Conservation (phyloP, 2,888 invertebrate species). For the Acanthosepion pharaonis region DNA sequence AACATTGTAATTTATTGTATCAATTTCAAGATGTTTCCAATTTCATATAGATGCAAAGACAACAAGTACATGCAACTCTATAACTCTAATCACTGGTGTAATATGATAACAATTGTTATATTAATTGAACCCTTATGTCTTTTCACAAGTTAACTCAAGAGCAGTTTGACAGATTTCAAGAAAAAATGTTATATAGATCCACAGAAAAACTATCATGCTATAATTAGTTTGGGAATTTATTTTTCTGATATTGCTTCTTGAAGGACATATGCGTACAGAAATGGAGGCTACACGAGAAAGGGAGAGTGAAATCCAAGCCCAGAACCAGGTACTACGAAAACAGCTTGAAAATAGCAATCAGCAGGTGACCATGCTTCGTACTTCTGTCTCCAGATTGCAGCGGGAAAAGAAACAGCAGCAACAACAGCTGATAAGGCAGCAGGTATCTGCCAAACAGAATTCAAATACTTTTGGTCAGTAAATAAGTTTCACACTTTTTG, state of each 20-base stretch:
- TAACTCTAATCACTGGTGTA: no score
- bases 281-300: conserved; percentile 51
- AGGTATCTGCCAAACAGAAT: conserved; percentile 50
- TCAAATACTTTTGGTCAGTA: background rate
- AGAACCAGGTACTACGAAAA: conserved; percentile 62
- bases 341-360: conserved; percentile 66
- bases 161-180: no score
- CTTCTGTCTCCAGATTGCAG: conserved; percentile 64
- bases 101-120: no score
- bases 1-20: no score
- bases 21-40: no score
- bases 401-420: conserved; percentile 61
- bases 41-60: no score
- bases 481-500: background rate
- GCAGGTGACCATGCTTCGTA: conserved; percentile 65
- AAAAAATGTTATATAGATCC: no score
- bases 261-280: conserved; percentile 44
- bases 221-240: no score
- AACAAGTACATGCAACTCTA: no score
- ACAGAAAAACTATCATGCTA: no score
- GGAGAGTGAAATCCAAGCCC: conserved; percentile 61
- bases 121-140: no score
- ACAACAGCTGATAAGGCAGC: conserved; percentile 47
- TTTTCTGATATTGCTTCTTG: background rate
- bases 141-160: no score